Evolutionary conservation across 2,797 vertebrate genomes (phyloP).

Genomic region (Neosilurus mollespiculum): DNA sequence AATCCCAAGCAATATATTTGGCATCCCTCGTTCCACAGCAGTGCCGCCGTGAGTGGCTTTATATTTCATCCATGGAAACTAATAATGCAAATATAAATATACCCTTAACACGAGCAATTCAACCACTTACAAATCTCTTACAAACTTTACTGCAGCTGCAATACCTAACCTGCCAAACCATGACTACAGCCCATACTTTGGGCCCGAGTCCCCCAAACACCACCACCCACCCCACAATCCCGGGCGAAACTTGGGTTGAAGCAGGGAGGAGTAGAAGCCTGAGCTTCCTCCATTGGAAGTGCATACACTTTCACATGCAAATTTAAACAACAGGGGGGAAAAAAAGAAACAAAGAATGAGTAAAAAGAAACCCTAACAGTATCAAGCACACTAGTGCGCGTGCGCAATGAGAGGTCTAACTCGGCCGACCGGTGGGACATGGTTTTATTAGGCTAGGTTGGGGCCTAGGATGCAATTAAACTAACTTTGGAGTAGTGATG

Average conservation of each 20-base stretch:
- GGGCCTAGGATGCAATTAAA: not conserved
- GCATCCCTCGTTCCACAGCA: not conserved
- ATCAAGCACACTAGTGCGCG: not conserved
- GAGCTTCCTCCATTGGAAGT: conserved; percentile 10
- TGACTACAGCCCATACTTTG: not conserved
- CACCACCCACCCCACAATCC: not conserved
- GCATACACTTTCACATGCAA: conserved; percentile 17
- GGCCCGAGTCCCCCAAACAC: too few relatives aligned
- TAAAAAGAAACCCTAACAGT: too few relatives aligned
- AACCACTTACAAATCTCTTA: not conserved
- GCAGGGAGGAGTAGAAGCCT: not conserved
- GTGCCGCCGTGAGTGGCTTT: not conserved
- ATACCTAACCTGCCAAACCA: not conserved
- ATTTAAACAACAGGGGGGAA: not conserved
- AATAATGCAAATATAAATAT: not conserved
- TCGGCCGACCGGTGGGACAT: not conserved
- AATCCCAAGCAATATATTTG: not conserved
- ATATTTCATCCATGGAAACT: not conserved
- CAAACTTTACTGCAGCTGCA: not conserved
- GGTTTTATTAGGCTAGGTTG: not conserved
- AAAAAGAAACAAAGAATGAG: not conserved
- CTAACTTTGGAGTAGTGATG: not conserved
- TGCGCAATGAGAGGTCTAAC: not conserved
- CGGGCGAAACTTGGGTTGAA: not conserved
- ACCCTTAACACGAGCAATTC: too few relatives aligned